Evolutionary conservation across 2,888 invertebrate genomes (phyloP), one percentile per base, ranked within the genome.

Genomic region (Gymnoscelis rufifasciata): DNA sequence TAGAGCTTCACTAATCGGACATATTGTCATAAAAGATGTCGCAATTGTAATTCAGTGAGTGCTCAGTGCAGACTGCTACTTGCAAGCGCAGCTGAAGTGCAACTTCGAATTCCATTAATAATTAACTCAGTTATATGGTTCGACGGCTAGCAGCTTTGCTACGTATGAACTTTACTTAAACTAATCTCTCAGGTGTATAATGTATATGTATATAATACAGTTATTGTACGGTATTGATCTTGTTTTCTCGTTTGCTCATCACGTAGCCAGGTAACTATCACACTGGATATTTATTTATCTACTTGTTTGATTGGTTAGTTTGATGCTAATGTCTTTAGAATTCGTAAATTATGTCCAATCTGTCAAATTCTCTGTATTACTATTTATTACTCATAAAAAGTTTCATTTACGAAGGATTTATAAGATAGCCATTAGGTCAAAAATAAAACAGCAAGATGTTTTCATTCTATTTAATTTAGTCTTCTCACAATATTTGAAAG

Each of bases 391-490:
- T n/a, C n/a, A n/a, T n/a, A 19, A 5, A 19, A 19, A 3, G 19
- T 19, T 19, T 2, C 19, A 19, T 19, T 19, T 5, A 19, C 3
- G 19, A 2, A 19, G 19, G n/a, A n/a, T n/a, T n/a, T n/a, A n/a
- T n/a, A 19, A 5, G 19, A 19, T 3, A 14, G 3, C 2, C 12
- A 8, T 1, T 10, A 3, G 19, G 26, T 35, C 38, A 33, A 43
- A 36, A 56, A 68, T 62, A 50, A 57, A 71, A 67, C 60, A 41
- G 56, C 43, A 11, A 4, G 38, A 14, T 14, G 23, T 62, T 69
- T 73, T 68, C 51, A 64, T 75, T 71, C 70, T 72, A 67, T 84
- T 81, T 83, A 82, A 77, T 83, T 65, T 57, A 75, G 73, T 73
- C 66, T 64, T 71, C 66, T 70, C 68, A 67, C 72, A 68, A 71